These are phyloP conservation scores for Shargacucullia verbasci DNA, from an alignment of 2,888 invertebrate genomes.

Conservation along the genomic window DNA sequence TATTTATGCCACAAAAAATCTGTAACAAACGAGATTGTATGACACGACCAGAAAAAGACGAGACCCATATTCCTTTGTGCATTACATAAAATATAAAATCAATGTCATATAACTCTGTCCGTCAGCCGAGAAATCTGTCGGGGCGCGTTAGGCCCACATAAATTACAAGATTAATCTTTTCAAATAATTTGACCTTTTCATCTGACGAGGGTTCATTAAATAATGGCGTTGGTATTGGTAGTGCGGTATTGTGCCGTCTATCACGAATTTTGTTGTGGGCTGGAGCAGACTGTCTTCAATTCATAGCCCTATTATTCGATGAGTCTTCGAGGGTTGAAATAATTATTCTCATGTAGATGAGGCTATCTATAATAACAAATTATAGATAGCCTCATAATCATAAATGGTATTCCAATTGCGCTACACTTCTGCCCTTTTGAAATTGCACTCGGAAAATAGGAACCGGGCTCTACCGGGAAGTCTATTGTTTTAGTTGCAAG, in stretches of 20 bases:
- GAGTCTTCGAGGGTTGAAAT: constrained; percentile 50
- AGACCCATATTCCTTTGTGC: constrained; percentile 58
- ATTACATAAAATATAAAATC: constrained; percentile 73
- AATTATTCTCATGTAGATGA: constrained; percentile 36
- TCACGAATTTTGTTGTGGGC: constrained; percentile 84
- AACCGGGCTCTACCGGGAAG: constrained; percentile 9
- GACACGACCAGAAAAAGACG: constrained; percentile 34
- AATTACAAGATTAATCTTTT: constrained; percentile 88
- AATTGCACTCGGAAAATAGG: constrained; percentile 14
- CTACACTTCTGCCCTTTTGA: constrained; percentile 9
- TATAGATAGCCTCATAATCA: constrained; percentile 11
- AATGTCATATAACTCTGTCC: constrained; percentile 77
- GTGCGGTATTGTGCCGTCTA: constrained; percentile 87
- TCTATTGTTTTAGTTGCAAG: constrained; percentile 24
- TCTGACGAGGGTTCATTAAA: constrained; percentile 89
- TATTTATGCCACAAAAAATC: constrained; percentile 58
- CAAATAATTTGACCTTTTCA: constrained; percentile 89
- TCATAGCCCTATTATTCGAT: constrained; percentile 57
- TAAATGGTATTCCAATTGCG: constrained; percentile 12
- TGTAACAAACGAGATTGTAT: constrained; percentile 25
- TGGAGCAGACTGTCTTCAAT: constrained; percentile 67
- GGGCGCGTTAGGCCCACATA: constrained; percentile 83
- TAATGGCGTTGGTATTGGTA: constrained; percentile 86
- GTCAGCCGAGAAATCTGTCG: constrained; percentile 81
- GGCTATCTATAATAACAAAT: constrained; percentile 19